Conservation (phyloP, 2,113 vertebrate genomes). For the Rhinoptilus africanus region DNA sequence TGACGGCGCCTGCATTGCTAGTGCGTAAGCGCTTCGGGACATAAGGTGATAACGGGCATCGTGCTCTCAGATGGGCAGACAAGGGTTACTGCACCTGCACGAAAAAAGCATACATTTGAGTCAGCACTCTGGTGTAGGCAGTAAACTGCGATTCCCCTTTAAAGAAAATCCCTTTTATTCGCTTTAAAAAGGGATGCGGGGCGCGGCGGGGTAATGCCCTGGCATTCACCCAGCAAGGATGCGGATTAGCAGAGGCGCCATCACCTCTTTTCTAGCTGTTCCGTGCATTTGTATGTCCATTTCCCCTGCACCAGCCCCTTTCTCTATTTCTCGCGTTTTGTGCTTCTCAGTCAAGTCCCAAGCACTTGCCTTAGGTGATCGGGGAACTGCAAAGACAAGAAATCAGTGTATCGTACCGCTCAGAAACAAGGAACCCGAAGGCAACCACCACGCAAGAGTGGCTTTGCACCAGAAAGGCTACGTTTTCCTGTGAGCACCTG, state of each 20-base stretch:
- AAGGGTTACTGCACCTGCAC: accelerated
- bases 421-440: background rate
- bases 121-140: background rate
- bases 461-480: conserved; percentile 29
- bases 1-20: background rate
- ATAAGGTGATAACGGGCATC: background rate
- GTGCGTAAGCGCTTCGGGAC: accelerated
- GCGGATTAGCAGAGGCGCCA: background rate
- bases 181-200: background rate
- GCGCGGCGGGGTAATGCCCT: background rate
- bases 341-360: background rate
- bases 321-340: background rate
- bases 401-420: background rate
- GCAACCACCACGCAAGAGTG: background rate
- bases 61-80: background rate
- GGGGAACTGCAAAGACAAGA: background rate
- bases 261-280: background rate
- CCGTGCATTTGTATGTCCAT: background rate
- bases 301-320: background rate
- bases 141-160: background rate
- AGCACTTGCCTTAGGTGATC: background rate
- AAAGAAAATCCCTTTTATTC: background rate
- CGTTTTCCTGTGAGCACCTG: background rate
- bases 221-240: background rate
- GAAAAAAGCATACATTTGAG: background rate